A percentile compares a stretch with the other conserved stretches of the same genome.
Evolutionary conservation across 2,113 vertebrate genomes (phyloP).

Genomic region (Steatornis caripensis): DNA sequence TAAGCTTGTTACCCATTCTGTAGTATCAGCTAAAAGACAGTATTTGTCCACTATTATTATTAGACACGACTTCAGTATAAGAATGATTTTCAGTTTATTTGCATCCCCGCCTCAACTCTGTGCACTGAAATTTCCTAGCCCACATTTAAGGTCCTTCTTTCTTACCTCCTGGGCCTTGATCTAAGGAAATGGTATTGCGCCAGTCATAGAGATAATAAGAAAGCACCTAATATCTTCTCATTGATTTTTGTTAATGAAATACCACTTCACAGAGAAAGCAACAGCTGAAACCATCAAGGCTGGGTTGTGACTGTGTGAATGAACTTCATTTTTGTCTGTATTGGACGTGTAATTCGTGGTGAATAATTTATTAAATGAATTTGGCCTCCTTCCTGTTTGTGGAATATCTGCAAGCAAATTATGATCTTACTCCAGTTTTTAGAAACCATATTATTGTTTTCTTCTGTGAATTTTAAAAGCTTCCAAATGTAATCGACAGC

Average conservation of each 20-base stretch:
- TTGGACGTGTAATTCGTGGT: background rate
- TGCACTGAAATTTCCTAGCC: background rate
- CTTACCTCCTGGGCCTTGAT: background rate
- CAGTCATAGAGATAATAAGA: background rate
- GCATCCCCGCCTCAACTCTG: background rate
- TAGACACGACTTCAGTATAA: background rate
- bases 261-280: background rate
- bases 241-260: slow-evolving; percentile 41
- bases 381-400: background rate
- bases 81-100: background rate
- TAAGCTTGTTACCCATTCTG: background rate
- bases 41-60: background rate
- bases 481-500: background rate
- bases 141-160: background rate
- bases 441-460: background rate
- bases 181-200: background rate
- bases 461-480: background rate
- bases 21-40: background rate
- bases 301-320: background rate
- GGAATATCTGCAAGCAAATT: background rate
- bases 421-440: background rate
- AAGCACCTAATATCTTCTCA: background rate
- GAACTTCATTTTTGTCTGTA: background rate
- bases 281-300: background rate
- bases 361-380: background rate